Evolutionary conservation across 2,888 invertebrate genomes (phyloP), one percentile per base, ranked within the genome.

Genomic region (Epistrophe grossulariae): DNA sequence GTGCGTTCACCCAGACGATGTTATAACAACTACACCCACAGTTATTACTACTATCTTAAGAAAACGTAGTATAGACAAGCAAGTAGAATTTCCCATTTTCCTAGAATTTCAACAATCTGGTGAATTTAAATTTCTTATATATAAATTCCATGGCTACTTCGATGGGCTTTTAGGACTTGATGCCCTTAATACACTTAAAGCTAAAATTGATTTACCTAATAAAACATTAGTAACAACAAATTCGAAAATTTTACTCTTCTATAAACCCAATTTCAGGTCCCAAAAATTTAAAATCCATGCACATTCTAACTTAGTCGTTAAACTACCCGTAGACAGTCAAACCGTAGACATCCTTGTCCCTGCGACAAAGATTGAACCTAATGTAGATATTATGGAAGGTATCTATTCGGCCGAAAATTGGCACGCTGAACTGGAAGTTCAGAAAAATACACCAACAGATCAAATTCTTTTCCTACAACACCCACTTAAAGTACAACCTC

Each of bases 1-100:
- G 38, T 77, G 59, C n/a, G 38, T 77, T n/a, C 76, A 77, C 38
- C 66, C 66, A 6, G 45, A 68, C 13, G 59, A 77, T 35, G 43
- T 77, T 11, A 17, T 38, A 19, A 57, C 11, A 68, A 78, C 24
- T 13, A 35, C 9, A 7, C 59, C 68, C 9, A 70, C 38, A 43
- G 50, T 40, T 28, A 68, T 77, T 24, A 40, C 55, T 13, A 77
- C 66, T 7, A 43, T 68, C 6, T 48, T 50, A 24, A 15, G 10
- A 19, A 60, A 60, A 35, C 35, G 60, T 15, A 72, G 31, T 8
- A 24, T 73, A 50, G 19, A 50, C 15, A 60, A 72, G 48, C 45
- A 60, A 73, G 57, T 57, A n/a, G 5, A 8, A 57, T 24, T 57
- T 24, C 57, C 57, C 4, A 35, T 35, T 35, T 57, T 55, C 17